phyloP scores from a whole-genome alignment of 2,113 vertebrate genomes.

The Mastomys natalensis region DNA sequence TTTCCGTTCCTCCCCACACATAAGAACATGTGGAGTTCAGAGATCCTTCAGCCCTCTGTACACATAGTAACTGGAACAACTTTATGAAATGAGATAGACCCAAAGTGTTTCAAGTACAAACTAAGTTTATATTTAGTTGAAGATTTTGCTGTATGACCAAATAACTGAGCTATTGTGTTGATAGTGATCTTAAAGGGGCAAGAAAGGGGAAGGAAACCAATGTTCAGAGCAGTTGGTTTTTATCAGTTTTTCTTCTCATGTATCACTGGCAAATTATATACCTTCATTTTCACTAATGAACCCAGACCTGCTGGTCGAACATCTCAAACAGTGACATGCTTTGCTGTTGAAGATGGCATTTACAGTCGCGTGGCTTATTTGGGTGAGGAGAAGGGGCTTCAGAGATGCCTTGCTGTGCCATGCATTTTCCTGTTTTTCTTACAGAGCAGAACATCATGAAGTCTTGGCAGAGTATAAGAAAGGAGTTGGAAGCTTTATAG shows the following conservation, averaged over 20 bases:
- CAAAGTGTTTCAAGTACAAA: neutral
- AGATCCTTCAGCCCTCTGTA: neutral
- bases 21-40: neutral
- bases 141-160: slow-evolving; percentile 3
- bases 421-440: slow-evolving; percentile 72
- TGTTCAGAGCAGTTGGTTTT: slow-evolving; percentile 10
- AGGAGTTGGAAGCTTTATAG: slow-evolving; percentile 95
- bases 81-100: neutral
- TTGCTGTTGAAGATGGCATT: slow-evolving; percentile 1
- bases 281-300: slow-evolving; percentile 10
- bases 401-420: neutral
- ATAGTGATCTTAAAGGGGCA: slow-evolving; percentile 38
- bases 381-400: neutral
- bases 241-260: neutral
- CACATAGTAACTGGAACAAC: neutral
- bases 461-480: slow-evolving; percentile 95
- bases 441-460: slow-evolving; percentile 95
- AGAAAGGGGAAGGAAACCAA: neutral
- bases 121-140: neutral
- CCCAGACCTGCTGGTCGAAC: neutral
- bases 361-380: neutral
- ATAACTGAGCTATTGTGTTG: slow-evolving; percentile 1
- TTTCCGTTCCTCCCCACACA: neutral
- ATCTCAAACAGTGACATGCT: neutral
- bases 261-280: slow-evolving; percentile 15